phyloP scores from a whole-genome alignment of 2,888 invertebrate species.

The Melangyna quadrimaculata region DNA sequence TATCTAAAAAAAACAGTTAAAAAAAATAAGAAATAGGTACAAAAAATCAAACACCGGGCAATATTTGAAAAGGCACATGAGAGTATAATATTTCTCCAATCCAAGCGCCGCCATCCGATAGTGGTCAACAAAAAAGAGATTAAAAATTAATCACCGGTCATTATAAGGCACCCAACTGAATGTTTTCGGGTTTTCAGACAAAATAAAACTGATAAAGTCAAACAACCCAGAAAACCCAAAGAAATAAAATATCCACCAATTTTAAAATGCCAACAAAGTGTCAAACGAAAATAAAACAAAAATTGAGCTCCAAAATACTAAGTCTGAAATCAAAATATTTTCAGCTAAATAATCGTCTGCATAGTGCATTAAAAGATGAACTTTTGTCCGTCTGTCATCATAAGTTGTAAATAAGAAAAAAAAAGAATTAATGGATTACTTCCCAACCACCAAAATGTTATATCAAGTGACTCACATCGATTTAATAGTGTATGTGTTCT shows the following conservation, averaged over 20 bases:
- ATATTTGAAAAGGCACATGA: neutral
- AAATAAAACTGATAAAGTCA: slow-evolving; percentile 51
- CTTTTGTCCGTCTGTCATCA: slow-evolving; percentile 34
- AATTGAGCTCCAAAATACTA: neutral
- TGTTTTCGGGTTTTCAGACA: slow-evolving; percentile 35
- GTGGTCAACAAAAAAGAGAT: slow-evolving; percentile 31
- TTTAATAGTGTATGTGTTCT: slow-evolving; percentile 56
- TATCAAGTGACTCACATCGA: slow-evolving; percentile 63
- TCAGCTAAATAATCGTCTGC: slow-evolving; percentile 36
- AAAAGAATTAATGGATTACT: slow-evolving; percentile 62
- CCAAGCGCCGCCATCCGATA: neutral
- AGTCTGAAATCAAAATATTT: slow-evolving; percentile 7
- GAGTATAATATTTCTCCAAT: neutral
- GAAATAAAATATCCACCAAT: slow-evolving; percentile 17
- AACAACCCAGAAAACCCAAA: neutral
- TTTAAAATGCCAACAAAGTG: slow-evolving; percentile 66
- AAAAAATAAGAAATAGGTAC: too few species aligned
- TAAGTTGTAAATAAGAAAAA: neutral
- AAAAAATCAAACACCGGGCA: neutral
- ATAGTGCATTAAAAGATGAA: slow-evolving; percentile 63
- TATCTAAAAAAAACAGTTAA: too few species aligned
- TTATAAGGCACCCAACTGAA: slow-evolving; percentile 33
- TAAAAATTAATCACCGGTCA: slow-evolving; percentile 64
- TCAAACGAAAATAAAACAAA: slow-evolving; percentile 45
- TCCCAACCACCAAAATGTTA: slow-evolving; percentile 42